Evolutionary conservation across 2,113 vertebrate species (phyloP).

Genomic region (Meles meles): DNA sequence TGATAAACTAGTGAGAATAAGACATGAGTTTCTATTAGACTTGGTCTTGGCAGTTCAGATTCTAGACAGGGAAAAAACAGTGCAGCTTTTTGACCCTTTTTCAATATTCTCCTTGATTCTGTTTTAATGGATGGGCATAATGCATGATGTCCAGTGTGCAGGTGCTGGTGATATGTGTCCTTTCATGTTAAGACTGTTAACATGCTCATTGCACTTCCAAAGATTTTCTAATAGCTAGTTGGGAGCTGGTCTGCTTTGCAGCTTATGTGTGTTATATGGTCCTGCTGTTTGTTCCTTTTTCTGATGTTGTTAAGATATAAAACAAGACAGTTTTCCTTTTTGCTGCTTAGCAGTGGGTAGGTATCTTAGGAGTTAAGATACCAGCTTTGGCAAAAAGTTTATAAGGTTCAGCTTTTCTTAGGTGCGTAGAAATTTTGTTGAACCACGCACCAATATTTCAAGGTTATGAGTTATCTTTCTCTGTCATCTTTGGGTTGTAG

Average conservation of each 20-base stretch:
- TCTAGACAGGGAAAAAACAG: neutral
- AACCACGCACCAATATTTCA: neutral
- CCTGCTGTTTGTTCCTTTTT: neutral
- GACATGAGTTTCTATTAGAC: neutral
- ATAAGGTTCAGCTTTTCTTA: neutral
- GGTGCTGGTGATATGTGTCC: neutral
- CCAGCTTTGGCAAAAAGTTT: constrained; percentile 27
- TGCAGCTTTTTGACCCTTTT: neutral
- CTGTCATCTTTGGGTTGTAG: neutral
- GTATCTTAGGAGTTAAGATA: neutral
- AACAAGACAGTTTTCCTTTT: neutral
- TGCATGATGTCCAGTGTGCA: neutral
- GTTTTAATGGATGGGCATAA: neutral
- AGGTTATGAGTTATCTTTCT: neutral
- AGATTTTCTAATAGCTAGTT: neutral
- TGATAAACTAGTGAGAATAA: neutral
- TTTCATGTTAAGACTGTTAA: neutral
- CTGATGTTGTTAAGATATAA: neutral
- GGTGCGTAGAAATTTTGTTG: neutral
- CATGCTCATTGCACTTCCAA: neutral
- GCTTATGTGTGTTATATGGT: neutral
- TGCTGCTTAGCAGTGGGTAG: neutral
- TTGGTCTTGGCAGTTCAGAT: neutral
- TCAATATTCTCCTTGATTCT: neutral
- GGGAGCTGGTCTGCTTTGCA: neutral